Conservation (phyloP, 2,113 vertebrate genomes). For the Enhydra lutris region DNA sequence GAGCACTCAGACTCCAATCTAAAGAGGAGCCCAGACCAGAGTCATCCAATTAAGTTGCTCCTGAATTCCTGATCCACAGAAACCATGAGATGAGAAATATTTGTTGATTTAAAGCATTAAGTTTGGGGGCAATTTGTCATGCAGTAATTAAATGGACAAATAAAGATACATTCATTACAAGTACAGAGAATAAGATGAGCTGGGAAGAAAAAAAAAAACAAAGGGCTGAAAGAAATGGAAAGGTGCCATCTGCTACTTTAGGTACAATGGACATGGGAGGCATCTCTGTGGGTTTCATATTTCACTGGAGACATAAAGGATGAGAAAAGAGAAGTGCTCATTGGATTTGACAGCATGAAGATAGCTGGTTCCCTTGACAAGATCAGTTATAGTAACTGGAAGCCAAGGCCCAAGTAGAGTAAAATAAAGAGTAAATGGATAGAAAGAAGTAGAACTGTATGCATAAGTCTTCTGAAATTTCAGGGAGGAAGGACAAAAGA, state of each 20-base stretch:
- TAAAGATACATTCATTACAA: neutral
- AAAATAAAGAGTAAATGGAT: neutral
- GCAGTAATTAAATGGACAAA: neutral
- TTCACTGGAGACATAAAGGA: neutral
- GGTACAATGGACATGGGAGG: neutral
- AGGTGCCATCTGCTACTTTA: neutral
- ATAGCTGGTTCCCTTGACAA: neutral
- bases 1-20: neutral
- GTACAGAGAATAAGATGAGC: neutral
- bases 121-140: neutral
- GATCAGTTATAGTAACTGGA: neutral
- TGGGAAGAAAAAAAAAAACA: neutral
- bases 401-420: neutral
- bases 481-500: neutral
- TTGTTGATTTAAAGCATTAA: neutral
- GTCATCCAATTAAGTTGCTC: neutral
- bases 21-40: neutral
- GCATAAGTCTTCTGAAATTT: neutral
- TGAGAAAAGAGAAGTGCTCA: neutral
- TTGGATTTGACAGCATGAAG: neutral
- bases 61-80: neutral
- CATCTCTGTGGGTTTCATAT: neutral
- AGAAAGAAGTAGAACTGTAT: neutral
- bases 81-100: neutral
- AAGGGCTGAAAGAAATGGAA: neutral